Conservation (phyloP, 2,888 invertebrate species). For the Cabera pusaria region DNA sequence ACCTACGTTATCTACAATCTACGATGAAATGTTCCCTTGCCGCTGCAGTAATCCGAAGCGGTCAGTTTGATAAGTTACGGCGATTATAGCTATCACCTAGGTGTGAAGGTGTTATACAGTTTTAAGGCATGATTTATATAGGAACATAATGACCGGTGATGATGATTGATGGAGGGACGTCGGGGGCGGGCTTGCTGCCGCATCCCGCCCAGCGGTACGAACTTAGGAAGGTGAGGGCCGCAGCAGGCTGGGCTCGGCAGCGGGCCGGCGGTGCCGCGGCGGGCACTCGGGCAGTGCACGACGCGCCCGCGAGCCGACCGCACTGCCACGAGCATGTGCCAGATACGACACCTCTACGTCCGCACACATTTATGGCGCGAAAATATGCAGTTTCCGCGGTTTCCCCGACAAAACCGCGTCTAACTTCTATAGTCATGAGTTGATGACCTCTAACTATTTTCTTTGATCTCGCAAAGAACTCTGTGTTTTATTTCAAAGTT, state of each 20-base stretch:
- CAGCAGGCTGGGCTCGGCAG: constrained; percentile 34
- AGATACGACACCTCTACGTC: constrained; percentile 22
- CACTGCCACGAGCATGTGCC: constrained; percentile 53
- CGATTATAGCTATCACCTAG: constrained; percentile 20
- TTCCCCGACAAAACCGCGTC: constrained; percentile 47
- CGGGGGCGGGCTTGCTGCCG: constrained; percentile 45
- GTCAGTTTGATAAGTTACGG: constrained; percentile 6
- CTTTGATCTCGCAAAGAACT: constrained; percentile 49
- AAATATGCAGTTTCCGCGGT: constrained; percentile 47
- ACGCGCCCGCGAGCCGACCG: constrained; percentile 69
- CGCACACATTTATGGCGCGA: constrained; percentile 46
- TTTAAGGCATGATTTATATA: constrained; percentile 33
- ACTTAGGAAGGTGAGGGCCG: constrained; percentile 54
- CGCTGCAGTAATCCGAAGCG: no score
- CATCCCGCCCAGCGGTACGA: constrained; percentile 46
- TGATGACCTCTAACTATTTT: constrained; percentile 46
- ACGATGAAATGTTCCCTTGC: no score
- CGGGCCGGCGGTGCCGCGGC: constrained; percentile 30
- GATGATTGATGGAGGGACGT: constrained; percentile 46
- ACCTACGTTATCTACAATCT: no score
- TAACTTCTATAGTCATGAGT: constrained; percentile 45
- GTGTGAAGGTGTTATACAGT: constrained; percentile 27
- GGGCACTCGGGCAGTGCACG: constrained; percentile 63
- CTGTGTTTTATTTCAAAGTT: constrained; percentile 13
- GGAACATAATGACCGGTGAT: constrained; percentile 41